Conservation (phyloP, 2,888 invertebrate species). For the Pedicia rivosa region DNA sequence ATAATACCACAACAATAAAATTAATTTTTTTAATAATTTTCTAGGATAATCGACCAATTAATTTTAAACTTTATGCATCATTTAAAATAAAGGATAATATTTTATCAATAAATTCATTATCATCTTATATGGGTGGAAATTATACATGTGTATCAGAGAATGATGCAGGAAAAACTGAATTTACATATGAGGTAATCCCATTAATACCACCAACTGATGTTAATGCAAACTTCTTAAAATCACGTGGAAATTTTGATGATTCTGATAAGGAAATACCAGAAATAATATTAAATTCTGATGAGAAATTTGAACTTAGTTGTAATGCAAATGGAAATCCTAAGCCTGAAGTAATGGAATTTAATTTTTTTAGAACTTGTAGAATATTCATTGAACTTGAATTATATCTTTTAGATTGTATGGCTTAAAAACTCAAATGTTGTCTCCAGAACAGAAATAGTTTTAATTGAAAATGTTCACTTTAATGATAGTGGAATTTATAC, state of each 20-base stretch:
- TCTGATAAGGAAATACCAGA: slow-evolving; percentile 6
- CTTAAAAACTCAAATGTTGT: too few relatives aligned
- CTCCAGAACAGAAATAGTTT: slow-evolving; percentile 10
- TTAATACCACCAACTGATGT: slow-evolving; percentile 32
- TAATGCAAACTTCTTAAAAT: slow-evolving; percentile 12
- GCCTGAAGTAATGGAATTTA: too few relatives aligned
- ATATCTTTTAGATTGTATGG: too few relatives aligned
- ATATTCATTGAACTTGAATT: too few relatives aligned
- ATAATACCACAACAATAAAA: background rate
- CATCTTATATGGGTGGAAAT: slow-evolving; percentile 17
- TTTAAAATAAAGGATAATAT: background rate
- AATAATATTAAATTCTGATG: slow-evolving; percentile 29
- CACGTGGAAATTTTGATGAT: background rate
- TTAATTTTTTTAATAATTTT: slow-evolving; percentile 1
- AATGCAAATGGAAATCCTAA: slow-evolving; percentile 31
- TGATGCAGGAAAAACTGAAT: slow-evolving; percentile 36
- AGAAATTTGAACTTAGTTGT: slow-evolving; percentile 32
- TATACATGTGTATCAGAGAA: slow-evolving; percentile 45
- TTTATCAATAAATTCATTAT: background rate
- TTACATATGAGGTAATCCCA: slow-evolving; percentile 36
- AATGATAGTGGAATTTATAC: slow-evolving; percentile 35
- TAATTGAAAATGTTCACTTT: slow-evolving; percentile 18
- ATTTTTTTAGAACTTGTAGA: too few relatives aligned
- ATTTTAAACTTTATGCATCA: background rate
- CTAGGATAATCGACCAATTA: background rate